phyloP scores from a whole-genome alignment of 2,888 invertebrate genomes.

The Pandemis corylana region DNA sequence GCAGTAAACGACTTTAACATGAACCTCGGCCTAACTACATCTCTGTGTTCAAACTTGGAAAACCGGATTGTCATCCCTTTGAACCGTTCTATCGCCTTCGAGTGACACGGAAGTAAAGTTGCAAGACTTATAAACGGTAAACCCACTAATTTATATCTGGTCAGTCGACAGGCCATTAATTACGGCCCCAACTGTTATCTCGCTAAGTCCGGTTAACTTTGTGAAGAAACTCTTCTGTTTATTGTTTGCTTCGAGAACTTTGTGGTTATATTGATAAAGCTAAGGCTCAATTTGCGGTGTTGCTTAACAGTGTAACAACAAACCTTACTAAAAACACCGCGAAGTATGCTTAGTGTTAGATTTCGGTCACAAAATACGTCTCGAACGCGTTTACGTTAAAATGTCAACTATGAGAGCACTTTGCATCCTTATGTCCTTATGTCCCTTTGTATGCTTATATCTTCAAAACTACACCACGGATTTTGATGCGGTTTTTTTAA shows the following conservation, averaged over 20 bases:
- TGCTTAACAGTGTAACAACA: no score
- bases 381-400: no score
- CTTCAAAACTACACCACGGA: no score
- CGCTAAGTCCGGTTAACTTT: slow-evolving; percentile 14
- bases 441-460: no score
- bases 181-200: slow-evolving; percentile 36
- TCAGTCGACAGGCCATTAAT: slow-evolving; percentile 33
- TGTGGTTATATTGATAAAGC: not conserved
- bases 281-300: slow-evolving; percentile 1
- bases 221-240: slow-evolving; percentile 7
- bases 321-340: no score
- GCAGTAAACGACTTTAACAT: no score
- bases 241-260: not conserved
- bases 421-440: no score
- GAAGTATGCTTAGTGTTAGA: no score
- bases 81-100: not conserved
- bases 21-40: no score
- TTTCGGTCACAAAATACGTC: no score
- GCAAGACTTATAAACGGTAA: slow-evolving; percentile 5
- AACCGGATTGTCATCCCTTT: not conserved
- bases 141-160: slow-evolving; percentile 28
- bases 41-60: not conserved
- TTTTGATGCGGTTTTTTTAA: no score
- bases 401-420: no score
- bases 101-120: slow-evolving; percentile 16